Conservation (phyloP, 2,113 vertebrate genomes). For the Alces alces region DNA sequence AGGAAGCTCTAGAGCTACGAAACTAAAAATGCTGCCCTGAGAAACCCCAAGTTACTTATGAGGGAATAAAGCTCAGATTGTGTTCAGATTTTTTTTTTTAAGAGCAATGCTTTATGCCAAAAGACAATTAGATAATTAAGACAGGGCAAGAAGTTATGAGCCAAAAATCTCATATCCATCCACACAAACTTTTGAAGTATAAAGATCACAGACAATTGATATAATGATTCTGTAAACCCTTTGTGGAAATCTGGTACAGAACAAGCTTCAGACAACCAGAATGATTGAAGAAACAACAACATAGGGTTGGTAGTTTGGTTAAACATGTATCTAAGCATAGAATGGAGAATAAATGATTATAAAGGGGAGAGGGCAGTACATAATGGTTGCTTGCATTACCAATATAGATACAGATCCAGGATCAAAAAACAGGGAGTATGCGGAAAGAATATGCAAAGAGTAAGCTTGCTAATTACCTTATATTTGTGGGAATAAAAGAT, state of each 20-base stretch:
- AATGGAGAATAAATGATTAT: neutral
- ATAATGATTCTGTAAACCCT: neutral
- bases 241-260: neutral
- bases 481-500: neutral
- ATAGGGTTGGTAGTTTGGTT: neutral
- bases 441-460: neutral
- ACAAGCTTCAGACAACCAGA: neutral
- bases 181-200: conserved; percentile 14
- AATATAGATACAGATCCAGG: neutral
- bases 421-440: neutral
- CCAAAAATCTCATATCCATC: neutral
- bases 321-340: neutral
- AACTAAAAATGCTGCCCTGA: neutral
- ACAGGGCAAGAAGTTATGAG: neutral
- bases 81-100: neutral
- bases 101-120: neutral
- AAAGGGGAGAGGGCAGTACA: neutral
- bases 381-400: neutral
- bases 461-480: neutral
- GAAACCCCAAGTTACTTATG: neutral
- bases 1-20: neutral
- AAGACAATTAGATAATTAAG: neutral
- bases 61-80: neutral
- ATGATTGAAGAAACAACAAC: neutral
- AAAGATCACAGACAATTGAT: neutral